Evolutionary conservation across 2,797 vertebrate genomes (phyloP).

Genomic region (Neosalanx taihuensis): DNA sequence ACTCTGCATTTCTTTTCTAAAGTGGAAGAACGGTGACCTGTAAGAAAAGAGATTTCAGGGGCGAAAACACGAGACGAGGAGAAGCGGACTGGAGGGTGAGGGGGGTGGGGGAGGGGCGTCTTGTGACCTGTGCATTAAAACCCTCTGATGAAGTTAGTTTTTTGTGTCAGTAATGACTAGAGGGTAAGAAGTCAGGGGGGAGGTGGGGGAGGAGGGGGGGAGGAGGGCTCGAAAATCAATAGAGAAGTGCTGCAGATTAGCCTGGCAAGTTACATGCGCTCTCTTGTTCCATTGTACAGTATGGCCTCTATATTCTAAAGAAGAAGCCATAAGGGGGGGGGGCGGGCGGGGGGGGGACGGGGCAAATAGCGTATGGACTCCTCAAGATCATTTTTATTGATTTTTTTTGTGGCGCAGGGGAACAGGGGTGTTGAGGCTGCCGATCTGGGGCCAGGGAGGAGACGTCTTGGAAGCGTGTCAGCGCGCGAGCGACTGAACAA

Average conservation of each 20-base stretch:
- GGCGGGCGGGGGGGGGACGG: conserved; percentile 80
- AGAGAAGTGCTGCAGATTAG: conserved; percentile 80
- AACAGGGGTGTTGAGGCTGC: conserved; percentile 57
- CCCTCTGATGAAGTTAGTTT: conserved; percentile 83
- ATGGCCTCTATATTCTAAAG: conserved; percentile 84
- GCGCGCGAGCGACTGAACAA: conserved; percentile 42
- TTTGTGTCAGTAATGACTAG: conserved; percentile 83
- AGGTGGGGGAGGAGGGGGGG: conserved; percentile 22
- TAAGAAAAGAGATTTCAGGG: conserved; percentile 74
- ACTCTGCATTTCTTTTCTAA: conserved; percentile 54
- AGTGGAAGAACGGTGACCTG: conserved; percentile 80
- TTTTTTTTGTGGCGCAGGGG: conserved; percentile 65
- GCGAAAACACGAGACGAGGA: conserved; percentile 64
- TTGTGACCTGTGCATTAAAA: conserved; percentile 86
- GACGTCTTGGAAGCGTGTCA: conserved; percentile 61
- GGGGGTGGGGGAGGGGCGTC: conserved; percentile 72
- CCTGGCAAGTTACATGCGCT: conserved; percentile 88
- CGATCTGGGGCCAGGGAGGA: conserved; percentile 2
- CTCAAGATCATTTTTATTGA: conserved; percentile 90
- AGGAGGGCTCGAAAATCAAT: conserved; percentile 82
- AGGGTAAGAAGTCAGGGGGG: conserved; percentile 81
- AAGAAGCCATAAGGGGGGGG: too few species aligned
- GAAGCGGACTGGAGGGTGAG: conserved; percentile 77
- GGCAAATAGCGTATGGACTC: conserved; percentile 82
- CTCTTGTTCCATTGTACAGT: conserved; percentile 85